Base-by-base conservation (phyloP, 30 jellyfish, hydroid and myxozoan genomes). In the Nemopilema nomurai region DNA sequence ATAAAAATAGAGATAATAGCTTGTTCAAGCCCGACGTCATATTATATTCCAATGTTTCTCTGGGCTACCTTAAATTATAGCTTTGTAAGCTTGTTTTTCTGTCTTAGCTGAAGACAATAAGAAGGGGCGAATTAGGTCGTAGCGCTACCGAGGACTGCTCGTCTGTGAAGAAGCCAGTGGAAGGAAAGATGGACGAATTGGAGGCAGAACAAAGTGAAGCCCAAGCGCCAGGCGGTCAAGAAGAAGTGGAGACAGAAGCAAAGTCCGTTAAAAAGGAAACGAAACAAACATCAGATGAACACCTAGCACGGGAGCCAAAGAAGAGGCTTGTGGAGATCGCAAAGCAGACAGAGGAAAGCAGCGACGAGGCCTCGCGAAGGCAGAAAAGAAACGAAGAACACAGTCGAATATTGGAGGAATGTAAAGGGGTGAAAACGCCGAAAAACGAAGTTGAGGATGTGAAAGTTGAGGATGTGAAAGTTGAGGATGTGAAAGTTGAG, bases 301-400 rank as follows among this genome's bases (percentile, higher is more conserved):
- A 41, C 13, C 57, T 3, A 13, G 6, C 57, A 3, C 57, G 13
- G 13, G 57, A 41, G 13, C 13, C 57, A 41, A 41, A 13, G 57
- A 41, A 41, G 28, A 70, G 50, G 80, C 64, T 70, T 1, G 16
- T 70, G 26, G 80, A 70, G 24, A 70, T 70, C 9, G 80, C 80
- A 9, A 70, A 24, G 28, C 80, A 70, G 50, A 21, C 32, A 3
- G 80, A 70, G 1, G 50, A 19, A 16, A 28, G 3, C 26, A 28
- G 8, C 26, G 77, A 17, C 17, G 71, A 74, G 22, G 1, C 69
- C 18, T 65, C 79, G 8, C 62, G 92, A 62, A 51, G 68, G n/a
- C 89, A 80, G 20, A 63, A 80, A 52, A 70, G 87, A 52, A 79
- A 80, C 51, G 90, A 83, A 73, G 85, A 67, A 74, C 91, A 71